A percentile compares a stretch with the other conserved stretches of the same genome.
Conservation (phyloP, 2,113 vertebrate species). For the Tetrax tetrax region DNA sequence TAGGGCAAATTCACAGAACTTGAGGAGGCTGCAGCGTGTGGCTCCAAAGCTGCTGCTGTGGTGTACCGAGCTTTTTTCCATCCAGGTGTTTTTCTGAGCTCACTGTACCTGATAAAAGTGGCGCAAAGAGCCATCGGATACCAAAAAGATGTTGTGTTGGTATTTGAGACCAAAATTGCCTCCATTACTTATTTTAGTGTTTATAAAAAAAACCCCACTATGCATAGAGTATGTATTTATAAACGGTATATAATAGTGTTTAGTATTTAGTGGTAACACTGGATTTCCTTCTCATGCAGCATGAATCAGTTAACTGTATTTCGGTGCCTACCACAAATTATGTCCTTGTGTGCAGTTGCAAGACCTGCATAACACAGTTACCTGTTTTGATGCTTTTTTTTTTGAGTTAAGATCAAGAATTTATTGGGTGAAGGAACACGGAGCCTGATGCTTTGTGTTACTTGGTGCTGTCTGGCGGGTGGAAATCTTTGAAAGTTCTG, state of each 20-base stretch:
- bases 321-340: neutral
- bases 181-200: neutral
- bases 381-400: neutral
- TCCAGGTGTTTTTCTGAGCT: neutral
- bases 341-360: neutral
- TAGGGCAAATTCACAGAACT: neutral
- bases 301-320: neutral
- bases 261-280: neutral
- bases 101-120: neutral
- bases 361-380: neutral
- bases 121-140: neutral
- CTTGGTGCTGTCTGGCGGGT: neutral
- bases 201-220: neutral
- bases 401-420: neutral
- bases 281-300: neutral
- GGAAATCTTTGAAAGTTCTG: neutral
- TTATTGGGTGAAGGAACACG: neutral
- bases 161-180: neutral
- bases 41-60: neutral
- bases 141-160: neutral
- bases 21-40: accelerated
- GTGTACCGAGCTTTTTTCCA: neutral
- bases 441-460: neutral
- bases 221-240: neutral
- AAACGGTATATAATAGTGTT: neutral